These are phyloP conservation scores for Cyphomyrmex costatus DNA, from an alignment of 1,140 invertebrate species.

Conservation along the genomic window DNA sequence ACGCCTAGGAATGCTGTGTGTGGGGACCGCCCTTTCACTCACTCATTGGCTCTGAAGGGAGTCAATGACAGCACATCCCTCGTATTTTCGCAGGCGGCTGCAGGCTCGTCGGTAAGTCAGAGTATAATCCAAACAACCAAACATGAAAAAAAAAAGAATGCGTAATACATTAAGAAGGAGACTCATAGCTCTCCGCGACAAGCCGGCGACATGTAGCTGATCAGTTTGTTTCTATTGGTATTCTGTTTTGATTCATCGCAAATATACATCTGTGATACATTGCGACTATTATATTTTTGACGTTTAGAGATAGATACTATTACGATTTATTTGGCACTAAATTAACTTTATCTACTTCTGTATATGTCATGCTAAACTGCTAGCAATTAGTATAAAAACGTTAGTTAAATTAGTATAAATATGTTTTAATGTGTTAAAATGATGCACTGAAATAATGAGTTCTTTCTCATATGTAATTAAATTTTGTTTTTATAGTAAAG, in stretches of 20 bases:
- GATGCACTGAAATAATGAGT: neutral
- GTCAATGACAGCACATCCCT: constrained; percentile 84
- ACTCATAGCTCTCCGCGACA: constrained; percentile 70
- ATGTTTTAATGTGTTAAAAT: neutral
- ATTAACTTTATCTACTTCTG: constrained; percentile 72
- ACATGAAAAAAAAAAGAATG: constrained; percentile 76
- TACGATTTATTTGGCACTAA: constrained; percentile 63
- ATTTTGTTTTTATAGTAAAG: constrained; percentile 19
- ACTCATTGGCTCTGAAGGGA: constrained; percentile 84
- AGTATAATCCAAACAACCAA: constrained; percentile 82
- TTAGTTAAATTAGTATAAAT: too few relatives aligned
- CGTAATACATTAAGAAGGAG: constrained; percentile 77
- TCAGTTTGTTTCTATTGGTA: constrained; percentile 74
- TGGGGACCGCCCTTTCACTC: constrained; percentile 83
- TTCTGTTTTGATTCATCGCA: constrained; percentile 70
- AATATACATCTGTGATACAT: constrained; percentile 67
- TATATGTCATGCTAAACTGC: constrained; percentile 71
- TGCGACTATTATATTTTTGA: constrained; percentile 66
- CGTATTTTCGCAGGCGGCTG: constrained; percentile 83
- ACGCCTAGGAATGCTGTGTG: constrained; percentile 84
- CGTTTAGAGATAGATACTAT: constrained; percentile 59
- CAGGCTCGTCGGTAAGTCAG: constrained; percentile 84
- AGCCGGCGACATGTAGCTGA: constrained; percentile 71
- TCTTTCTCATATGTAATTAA: neutral
- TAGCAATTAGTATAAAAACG: constrained; percentile 49